Conservation (phyloP, 1,140 invertebrate genomes). For the Drosophila takahashii region DNA sequence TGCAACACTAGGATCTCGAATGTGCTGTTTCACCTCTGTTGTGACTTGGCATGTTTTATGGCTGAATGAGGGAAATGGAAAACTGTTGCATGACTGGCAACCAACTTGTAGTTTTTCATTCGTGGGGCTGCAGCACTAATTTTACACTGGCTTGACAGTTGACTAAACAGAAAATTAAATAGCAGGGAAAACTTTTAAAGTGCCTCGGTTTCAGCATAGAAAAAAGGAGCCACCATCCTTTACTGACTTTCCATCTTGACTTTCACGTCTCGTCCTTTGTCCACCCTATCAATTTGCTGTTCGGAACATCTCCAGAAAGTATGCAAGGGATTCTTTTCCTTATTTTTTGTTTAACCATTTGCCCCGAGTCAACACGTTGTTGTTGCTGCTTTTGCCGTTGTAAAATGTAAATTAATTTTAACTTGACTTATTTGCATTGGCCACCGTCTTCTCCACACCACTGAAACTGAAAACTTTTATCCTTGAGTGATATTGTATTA, state of each 20-base stretch:
- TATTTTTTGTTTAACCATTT: slow-evolving; percentile 32
- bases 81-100: slow-evolving; percentile 66
- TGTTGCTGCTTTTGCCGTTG: slow-evolving; percentile 14
- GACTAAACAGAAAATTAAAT: slow-evolving; percentile 40
- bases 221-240: slow-evolving; percentile 2
- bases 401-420: slow-evolving; percentile 70
- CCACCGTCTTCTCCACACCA: slow-evolving; percentile 10
- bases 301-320: slow-evolving; percentile 50
- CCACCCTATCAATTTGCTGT: slow-evolving; percentile 42
- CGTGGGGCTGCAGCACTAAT: slow-evolving; percentile 67
- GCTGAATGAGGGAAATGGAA: slow-evolving; percentile 19
- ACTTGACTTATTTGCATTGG: slow-evolving; percentile 69
- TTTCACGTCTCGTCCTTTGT: slow-evolving; percentile 17
- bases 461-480: slow-evolving; percentile 69
- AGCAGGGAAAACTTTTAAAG: slow-evolving; percentile 28
- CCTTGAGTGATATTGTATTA: slow-evolving; percentile 66
- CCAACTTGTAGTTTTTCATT: slow-evolving; percentile 40
- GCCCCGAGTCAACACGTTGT: slow-evolving; percentile 33
- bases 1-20: slow-evolving; percentile 3
- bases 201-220: background rate
- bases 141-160: slow-evolving; percentile 72
- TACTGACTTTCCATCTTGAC: slow-evolving; percentile 27
- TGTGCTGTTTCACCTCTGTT: slow-evolving; percentile 17
- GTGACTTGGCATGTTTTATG: slow-evolving; percentile 63
- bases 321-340: slow-evolving; percentile 31